Percentiles rank a stretch among this genome's conserved stretches.
These are phyloP conservation scores for Phallusia fumigata DNA, from an alignment of 23 tunicate species.

Conservation along the genomic window DNA sequence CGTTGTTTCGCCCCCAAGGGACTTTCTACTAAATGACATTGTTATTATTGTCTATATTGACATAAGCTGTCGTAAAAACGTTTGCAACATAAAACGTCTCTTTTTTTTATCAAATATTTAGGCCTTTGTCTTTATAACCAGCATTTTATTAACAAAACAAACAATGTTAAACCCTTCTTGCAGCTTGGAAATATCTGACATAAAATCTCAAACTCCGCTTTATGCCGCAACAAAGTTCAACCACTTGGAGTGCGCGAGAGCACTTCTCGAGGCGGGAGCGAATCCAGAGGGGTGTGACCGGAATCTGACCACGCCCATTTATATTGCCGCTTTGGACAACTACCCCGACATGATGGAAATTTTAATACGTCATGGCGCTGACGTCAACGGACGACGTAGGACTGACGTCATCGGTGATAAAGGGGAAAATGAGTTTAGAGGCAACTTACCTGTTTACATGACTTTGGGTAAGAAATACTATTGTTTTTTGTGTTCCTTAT, in stretches of 20 bases:
- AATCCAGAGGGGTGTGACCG: constrained; percentile 73
- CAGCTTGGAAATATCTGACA: constrained; percentile 70
- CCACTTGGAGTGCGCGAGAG: constrained; percentile 42
- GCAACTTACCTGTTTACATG: constrained; percentile 75
- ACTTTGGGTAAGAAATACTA: constrained; percentile 69
- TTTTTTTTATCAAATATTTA: no score
- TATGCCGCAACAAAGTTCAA: constrained; percentile 84
- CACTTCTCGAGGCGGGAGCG: constrained; percentile 76
- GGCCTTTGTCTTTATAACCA: no score
- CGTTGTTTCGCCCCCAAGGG: no score
- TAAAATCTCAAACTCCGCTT: constrained; percentile 91
- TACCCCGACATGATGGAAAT: constrained; percentile 51
- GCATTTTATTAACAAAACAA: no score
- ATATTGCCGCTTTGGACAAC: constrained; percentile 77
- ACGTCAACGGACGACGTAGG: constrained; percentile 74
- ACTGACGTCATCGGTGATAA: constrained; percentile 4
- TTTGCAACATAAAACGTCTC: no score
- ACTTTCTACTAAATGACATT: no score
- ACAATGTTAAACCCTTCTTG: not conserved
- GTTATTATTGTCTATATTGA: no score
- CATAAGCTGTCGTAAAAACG: no score
- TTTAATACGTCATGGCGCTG: constrained; percentile 71
- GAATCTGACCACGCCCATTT: constrained; percentile 74
- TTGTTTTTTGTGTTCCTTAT: no score
- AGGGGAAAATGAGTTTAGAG: not conserved